Percentiles rank a stretch among this genome's conserved stretches.
Evolutionary conservation across 2,888 invertebrate species (phyloP).

Genomic region (Ypsolopha scabrella): DNA sequence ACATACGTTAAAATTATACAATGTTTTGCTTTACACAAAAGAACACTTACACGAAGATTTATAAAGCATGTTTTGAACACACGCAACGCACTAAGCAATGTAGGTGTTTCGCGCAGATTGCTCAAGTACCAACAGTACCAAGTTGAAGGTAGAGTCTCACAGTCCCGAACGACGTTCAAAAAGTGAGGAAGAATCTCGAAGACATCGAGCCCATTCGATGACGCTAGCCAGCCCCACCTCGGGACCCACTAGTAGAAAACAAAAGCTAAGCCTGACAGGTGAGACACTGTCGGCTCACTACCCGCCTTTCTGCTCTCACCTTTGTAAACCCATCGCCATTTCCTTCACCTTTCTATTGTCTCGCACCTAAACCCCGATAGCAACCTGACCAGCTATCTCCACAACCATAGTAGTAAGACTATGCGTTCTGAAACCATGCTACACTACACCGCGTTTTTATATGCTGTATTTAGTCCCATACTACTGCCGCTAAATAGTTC

Average conservation of each 20-base stretch:
- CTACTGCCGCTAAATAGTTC: slow-evolving; percentile 2
- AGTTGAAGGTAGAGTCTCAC: slow-evolving; percentile 34
- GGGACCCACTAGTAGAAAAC: slow-evolving; percentile 73
- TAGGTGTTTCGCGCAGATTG: slow-evolving; percentile 60
- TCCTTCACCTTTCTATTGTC: not conserved
- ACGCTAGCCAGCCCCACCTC: slow-evolving; percentile 72
- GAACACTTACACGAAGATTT: not conserved
- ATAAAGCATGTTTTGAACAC: not conserved
- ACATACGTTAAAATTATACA: not conserved
- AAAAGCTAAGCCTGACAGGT: slow-evolving; percentile 77
- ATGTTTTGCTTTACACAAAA: not conserved
- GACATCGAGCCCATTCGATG: slow-evolving; percentile 67
- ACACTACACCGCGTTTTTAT: slow-evolving; percentile 2
- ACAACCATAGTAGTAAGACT: slow-evolving; percentile 18
- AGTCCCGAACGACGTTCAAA: slow-evolving; percentile 16
- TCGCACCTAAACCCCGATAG: not conserved
- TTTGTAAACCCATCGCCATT: slow-evolving; percentile 2
- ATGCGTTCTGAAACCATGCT: too few relatives aligned
- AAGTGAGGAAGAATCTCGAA: slow-evolving; percentile 15
- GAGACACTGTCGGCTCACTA: slow-evolving; percentile 25
- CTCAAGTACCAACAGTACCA: slow-evolving; percentile 42
- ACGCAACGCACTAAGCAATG: slow-evolving; percentile 36
- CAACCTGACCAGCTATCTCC: not conserved
- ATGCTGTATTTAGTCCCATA: not conserved
- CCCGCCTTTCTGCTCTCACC: not conserved